Evolutionary conservation across 2,113 vertebrate species (phyloP), one percentile per base, ranked within the genome.

Genomic region (Bubo blakistoni): DNA sequence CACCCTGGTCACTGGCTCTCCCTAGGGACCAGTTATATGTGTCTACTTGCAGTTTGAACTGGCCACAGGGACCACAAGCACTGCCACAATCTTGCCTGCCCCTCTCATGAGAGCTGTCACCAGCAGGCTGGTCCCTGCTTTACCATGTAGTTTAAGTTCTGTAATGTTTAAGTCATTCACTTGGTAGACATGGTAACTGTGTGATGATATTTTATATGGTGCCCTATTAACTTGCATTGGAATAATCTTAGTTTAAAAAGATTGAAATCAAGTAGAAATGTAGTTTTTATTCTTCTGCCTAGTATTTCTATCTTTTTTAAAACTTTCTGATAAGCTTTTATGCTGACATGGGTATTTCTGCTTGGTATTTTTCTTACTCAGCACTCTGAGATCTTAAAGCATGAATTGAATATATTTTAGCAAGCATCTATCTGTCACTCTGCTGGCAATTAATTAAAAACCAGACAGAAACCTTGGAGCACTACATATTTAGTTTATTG

Each of bases 281-380:
- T 67, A 57, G 51, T 40, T 96, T 96, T 95, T 92, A 73, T 89
- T 92, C 86, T 90, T 63, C 86, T 96, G 94, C 88, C 66, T 95
- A 14, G 19, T 49, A 61, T 90, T 72, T 78, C 51, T 62, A 24
- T 44, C 3, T 47, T 92, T 91, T 51, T 26, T 3, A 47, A 90
- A 92, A 76, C 42, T 90, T 83, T 59, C 25, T 83, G 62, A 47
- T 25, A 92, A 38, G 73, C 16, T 62, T 96, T 94, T 87, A 62
- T 91, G 88, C 49, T 97, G 88, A 95, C 81, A 76, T 51, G 58
- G 24, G 7, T 54, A 11, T 88, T 92, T 79, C 72, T 40, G 59
- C 20, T 78, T 84, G 49, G 49, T 47, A 65, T 93, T 86, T 97
- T 92, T 94, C 74, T n/a, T 72, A 38, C 26, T 93, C 65, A 66